A percentile compares a stretch with the other conserved stretches of the same genome.
Evolutionary conservation across 2,797 vertebrate species (phyloP).

Genomic region (Novumbra hubbsi): DNA sequence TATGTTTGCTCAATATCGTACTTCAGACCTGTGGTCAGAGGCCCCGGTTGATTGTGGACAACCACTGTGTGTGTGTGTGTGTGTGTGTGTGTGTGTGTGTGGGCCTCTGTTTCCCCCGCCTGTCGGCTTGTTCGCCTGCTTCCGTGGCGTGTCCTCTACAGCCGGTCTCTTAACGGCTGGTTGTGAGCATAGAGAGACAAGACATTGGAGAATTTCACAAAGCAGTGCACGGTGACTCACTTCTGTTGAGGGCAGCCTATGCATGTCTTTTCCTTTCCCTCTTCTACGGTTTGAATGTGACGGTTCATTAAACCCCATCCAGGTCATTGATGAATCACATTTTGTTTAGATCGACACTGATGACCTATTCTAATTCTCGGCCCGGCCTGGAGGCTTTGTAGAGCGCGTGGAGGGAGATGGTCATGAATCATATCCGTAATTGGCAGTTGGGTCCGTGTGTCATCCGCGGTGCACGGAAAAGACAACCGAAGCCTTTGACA

Average conservation of each 20-base stretch:
- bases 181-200: constrained; percentile 43
- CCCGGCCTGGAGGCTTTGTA: background rate
- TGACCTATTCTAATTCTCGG: background rate
- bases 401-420: background rate
- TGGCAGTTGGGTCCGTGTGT: background rate
- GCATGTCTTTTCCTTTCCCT: background rate
- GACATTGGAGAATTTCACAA: constrained; percentile 47
- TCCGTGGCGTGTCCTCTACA: constrained; percentile 18
- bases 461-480: background rate
- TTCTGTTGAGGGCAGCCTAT: background rate
- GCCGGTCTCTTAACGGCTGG: constrained; percentile 51
- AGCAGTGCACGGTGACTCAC: background rate
- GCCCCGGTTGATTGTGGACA: constrained; percentile 1
- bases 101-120: background rate
- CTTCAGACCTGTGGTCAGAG: constrained; percentile 8
- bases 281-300: background rate
- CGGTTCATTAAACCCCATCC: background rate
- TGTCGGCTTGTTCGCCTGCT: constrained; percentile 30
- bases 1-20: constrained; percentile 5
- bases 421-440: background rate
- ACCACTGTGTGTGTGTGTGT: background rate
- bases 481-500: background rate
- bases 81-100: constrained; percentile 12
- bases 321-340: background rate
- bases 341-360: background rate